Evolutionary conservation across 2,797 vertebrate species (phyloP).

Genomic region (Sus cebifrons): DNA sequence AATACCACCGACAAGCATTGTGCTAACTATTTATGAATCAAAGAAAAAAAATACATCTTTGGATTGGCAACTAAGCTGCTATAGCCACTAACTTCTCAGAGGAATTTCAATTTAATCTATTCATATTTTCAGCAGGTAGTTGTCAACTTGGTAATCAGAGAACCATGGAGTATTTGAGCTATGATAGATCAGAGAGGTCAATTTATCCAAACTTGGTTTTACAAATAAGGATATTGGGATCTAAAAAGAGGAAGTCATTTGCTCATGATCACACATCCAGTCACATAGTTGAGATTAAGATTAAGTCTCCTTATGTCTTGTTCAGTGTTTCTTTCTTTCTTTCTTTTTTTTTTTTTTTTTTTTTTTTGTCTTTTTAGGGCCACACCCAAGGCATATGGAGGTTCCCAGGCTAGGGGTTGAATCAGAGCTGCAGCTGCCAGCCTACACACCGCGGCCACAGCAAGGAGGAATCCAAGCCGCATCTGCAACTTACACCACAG

Average conservation of each 20-base stretch:
- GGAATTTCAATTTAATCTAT: slow-evolving; percentile 29
- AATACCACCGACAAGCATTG: neutral
- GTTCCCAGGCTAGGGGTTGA: no score
- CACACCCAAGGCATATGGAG: no score
- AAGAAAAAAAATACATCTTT: slow-evolving; percentile 20
- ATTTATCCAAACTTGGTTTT: slow-evolving; percentile 7
- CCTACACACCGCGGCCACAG: no score
- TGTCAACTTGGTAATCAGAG: neutral
- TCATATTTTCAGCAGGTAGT: neutral
- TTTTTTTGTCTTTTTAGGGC: no score
- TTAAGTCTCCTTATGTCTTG: neutral
- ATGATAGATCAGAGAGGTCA: neutral
- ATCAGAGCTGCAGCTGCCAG: no score
- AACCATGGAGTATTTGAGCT: neutral
- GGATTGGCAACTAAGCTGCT: slow-evolving; percentile 7
- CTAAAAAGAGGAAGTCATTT: slow-evolving; percentile 2
- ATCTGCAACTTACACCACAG: no score
- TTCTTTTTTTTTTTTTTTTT: no score
- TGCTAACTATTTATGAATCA: slow-evolving; percentile 28
- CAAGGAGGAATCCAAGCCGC: no score
- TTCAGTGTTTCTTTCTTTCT: neutral
- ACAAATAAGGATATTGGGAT: neutral
- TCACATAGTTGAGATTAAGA: neutral
- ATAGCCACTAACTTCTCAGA: neutral
- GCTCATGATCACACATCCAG: neutral